These are phyloP conservation scores for Spodoptera littoralis DNA, from an alignment of 2,888 invertebrate genomes.

Conservation along the genomic window DNA sequence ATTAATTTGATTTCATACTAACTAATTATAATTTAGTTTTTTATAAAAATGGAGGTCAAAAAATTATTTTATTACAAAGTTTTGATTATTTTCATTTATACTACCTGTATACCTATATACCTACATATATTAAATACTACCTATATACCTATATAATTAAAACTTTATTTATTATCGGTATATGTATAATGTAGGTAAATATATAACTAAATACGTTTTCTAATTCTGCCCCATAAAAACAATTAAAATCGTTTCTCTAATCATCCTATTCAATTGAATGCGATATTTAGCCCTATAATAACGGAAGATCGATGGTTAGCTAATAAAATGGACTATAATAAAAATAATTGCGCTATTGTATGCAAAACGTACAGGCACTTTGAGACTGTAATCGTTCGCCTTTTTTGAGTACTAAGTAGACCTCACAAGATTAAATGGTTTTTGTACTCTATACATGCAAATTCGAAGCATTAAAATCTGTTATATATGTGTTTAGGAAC, in stretches of 20 bases:
- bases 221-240: not conserved
- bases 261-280: conserved; percentile 19
- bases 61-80: too few relatives aligned
- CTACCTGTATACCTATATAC: too few relatives aligned
- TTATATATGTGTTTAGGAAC: too few relatives aligned
- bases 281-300: conserved; percentile 43
- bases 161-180: too few relatives aligned
- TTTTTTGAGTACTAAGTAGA: conserved; percentile 82
- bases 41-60: too few relatives aligned
- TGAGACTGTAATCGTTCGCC: conserved; percentile 71
- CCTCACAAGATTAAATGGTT: conserved; percentile 71
- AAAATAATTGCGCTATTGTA: conserved; percentile 81
- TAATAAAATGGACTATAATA: conserved; percentile 68
- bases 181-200: too few relatives aligned
- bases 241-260: conserved; percentile 8
- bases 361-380: conserved; percentile 81
- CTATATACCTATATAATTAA: too few relatives aligned
- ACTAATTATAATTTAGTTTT: too few relatives aligned
- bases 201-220: too few relatives aligned
- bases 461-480: not conserved
- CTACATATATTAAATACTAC: too few relatives aligned
- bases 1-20: too few relatives aligned
- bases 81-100: too few relatives aligned
- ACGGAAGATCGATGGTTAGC: conserved; percentile 61
- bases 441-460: conserved; percentile 7